These are phyloP conservation scores for Aulostomus chinensis DNA, from an alignment of 2,797 vertebrate genomes.

Conservation along the genomic window DNA sequence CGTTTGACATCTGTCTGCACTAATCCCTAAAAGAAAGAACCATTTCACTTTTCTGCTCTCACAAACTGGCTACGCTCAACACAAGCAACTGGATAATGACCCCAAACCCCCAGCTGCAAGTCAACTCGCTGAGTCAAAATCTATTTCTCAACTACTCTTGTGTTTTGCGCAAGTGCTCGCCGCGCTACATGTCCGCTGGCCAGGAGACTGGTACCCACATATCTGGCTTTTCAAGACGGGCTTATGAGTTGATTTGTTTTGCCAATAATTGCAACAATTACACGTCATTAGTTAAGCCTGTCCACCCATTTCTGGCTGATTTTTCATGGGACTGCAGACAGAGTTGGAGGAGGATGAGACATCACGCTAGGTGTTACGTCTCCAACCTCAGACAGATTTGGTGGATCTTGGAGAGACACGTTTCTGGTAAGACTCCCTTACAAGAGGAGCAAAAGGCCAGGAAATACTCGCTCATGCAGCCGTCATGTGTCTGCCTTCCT, in stretches of 20 bases:
- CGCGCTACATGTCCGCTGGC: conserved; percentile 26
- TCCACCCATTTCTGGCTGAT: conserved; percentile 57
- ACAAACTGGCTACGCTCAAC: conserved; percentile 1
- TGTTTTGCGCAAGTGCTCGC: conserved; percentile 40
- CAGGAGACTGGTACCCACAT: conserved; percentile 15
- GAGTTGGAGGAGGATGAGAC: conserved; percentile 38
- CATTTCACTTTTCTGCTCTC: conserved; percentile 14
- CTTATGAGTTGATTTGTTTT: conserved; percentile 46
- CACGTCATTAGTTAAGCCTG: conserved; percentile 37
- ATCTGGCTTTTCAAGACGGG: conserved; percentile 13
- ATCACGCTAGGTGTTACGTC: conserved; percentile 37
- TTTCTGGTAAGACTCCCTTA: conserved; percentile 46
- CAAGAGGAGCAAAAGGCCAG: conserved; percentile 44
- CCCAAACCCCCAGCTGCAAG: conserved; percentile 36
- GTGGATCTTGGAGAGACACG: conserved; percentile 46
- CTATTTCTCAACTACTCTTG: conserved; percentile 30
- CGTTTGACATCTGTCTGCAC: conserved; percentile 18
- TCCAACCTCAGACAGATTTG: conserved; percentile 51
- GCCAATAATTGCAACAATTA: conserved; percentile 58
- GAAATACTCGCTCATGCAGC: conserved; percentile 57
- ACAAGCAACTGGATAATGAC: conserved; percentile 33
- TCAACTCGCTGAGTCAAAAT: conserved; percentile 34
- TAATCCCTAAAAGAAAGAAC: too few relatives aligned
- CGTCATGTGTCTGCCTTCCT: conserved; percentile 37
- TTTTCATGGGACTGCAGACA: conserved; percentile 45